Percentiles rank a stretch among this genome's conserved stretches.
Conservation (phyloP, 2,888 invertebrate genomes). For the Cephus pygmeus region DNA sequence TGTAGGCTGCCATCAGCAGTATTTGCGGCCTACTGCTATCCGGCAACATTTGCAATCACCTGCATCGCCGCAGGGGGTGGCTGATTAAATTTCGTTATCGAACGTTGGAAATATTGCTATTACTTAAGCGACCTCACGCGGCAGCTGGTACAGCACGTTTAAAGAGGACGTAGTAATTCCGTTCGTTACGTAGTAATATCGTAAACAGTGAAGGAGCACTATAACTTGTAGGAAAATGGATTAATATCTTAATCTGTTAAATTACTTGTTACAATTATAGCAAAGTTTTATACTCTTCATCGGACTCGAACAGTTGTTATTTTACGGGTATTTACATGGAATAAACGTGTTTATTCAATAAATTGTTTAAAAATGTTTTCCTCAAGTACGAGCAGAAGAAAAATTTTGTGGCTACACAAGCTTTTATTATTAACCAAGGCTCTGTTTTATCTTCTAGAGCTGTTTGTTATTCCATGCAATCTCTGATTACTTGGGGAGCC, state of each 20-base stretch:
- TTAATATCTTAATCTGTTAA: background rate
- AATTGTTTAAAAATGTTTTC: background rate
- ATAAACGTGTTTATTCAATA: background rate
- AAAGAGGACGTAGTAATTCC: background rate
- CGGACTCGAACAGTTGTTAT: too few species aligned
- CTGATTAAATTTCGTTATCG: background rate
- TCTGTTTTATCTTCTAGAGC: background rate
- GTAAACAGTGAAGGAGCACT: background rate
- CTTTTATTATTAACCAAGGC: background rate
- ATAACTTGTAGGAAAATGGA: background rate
- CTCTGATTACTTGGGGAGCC: background rate
- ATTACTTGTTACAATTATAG: background rate
- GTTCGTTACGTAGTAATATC: background rate
- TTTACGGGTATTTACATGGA: background rate
- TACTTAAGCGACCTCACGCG: background rate
- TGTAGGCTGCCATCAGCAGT: background rate
- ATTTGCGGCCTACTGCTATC: background rate
- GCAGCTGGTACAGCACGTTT: background rate
- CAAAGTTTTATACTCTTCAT: background rate
- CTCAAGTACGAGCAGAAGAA: background rate
- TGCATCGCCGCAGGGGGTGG: constrained; percentile 1
- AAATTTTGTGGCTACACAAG: background rate
- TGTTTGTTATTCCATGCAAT: background rate
- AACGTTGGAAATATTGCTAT: background rate
- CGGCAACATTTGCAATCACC: background rate